A percentile compares a stretch with the other conserved stretches of the same genome.
phyloP scores from a whole-genome alignment of 2,113 vertebrate genomes.

The Laticauda colubrina region DNA sequence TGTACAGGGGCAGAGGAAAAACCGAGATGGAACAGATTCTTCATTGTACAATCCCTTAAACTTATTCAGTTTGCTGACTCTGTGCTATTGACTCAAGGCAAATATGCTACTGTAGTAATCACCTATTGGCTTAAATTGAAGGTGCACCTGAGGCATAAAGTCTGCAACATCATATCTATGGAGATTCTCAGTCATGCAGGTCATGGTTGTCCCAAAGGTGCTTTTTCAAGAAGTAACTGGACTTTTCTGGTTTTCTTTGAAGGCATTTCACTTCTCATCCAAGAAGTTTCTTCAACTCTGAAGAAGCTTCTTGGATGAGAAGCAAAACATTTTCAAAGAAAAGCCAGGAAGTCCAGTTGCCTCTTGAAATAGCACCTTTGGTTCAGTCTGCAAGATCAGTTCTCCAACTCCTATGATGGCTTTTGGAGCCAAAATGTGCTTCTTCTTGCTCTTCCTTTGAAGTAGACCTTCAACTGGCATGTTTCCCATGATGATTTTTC shows the following conservation, averaged over 20 bases:
- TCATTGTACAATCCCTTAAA: background rate
- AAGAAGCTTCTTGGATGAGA: too few relatives aligned
- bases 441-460: background rate
- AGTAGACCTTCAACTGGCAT: background rate
- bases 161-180: background rate
- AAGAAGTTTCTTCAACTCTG: too few relatives aligned
- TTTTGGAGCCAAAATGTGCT: background rate
- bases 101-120: background rate
- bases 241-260: too few relatives aligned
- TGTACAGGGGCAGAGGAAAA: background rate
- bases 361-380: too few relatives aligned
- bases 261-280: too few relatives aligned
- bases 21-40: background rate
- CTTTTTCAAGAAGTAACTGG: too few relatives aligned
- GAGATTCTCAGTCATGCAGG: too few relatives aligned
- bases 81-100: background rate
- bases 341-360: too few relatives aligned
- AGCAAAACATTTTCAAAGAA: too few relatives aligned
- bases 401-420: background rate
- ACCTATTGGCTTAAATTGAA: background rate
- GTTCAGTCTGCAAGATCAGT: too few relatives aligned
- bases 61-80: background rate
- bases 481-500: background rate
- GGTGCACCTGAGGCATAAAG: background rate
- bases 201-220: too few relatives aligned